Evolutionary conservation across 2,797 vertebrate genomes (phyloP).

Genomic region (Poeciliopsis presidionis): DNA sequence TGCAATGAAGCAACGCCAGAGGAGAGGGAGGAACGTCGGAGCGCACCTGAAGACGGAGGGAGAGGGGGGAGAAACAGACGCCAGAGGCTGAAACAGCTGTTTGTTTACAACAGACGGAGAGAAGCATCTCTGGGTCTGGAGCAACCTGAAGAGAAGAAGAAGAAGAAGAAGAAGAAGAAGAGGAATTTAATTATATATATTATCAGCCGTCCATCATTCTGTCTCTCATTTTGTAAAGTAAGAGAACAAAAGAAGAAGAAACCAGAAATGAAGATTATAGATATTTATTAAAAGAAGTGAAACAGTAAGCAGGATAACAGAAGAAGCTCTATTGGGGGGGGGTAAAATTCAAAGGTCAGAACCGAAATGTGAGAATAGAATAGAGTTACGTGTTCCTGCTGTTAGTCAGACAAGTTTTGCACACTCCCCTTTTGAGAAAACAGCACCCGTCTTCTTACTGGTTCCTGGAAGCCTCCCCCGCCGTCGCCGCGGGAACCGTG

Average conservation of each 20-base stretch:
- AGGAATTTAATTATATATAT: constrained; percentile 84
- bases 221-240: constrained; percentile 88
- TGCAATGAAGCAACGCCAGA: constrained; percentile 82
- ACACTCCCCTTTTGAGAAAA: constrained; percentile 65
- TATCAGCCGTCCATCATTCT: constrained; percentile 86
- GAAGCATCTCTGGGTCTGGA: constrained; percentile 75
- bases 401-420: constrained; percentile 80
- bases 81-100: constrained; percentile 62
- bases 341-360: constrained; percentile 69
- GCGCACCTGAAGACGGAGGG: constrained; percentile 52
- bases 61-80: constrained; percentile 37
- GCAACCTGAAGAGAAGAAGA: constrained; percentile 72
- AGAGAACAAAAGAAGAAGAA: constrained; percentile 56
- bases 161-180: constrained; percentile 55
- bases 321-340: constrained; percentile 70
- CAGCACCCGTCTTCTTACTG: constrained; percentile 56
- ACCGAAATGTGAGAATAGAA: constrained; percentile 60
- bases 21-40: constrained; percentile 39
- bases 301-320: constrained; percentile 69
- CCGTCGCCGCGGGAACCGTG: neutral
- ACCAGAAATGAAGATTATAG: constrained; percentile 77
- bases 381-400: constrained; percentile 71
- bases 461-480: constrained; percentile 24
- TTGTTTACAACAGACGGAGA: constrained; percentile 70
- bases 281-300: constrained; percentile 80